A percentile compares a stretch with the other conserved stretches of the same genome.
phyloP scores from a whole-genome alignment of 2,113 vertebrate species.

The Macroglossus sobrinus region DNA sequence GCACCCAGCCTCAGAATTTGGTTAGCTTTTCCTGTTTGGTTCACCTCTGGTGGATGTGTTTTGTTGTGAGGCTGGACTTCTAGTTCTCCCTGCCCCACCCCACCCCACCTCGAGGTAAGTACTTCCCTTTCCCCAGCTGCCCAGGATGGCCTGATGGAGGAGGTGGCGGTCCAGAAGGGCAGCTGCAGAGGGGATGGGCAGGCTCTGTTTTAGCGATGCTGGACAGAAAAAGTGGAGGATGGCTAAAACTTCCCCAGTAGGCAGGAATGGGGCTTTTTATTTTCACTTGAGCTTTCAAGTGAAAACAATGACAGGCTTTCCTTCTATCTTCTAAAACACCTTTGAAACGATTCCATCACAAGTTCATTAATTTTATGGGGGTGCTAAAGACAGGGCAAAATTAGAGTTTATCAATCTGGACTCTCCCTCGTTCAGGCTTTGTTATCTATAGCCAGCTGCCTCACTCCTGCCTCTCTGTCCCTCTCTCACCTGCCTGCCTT shows the following conservation, averaged over 20 bases:
- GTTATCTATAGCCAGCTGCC: not conserved
- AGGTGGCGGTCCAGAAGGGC: not conserved
- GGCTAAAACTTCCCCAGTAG: not conserved
- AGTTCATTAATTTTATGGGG: slow-evolving; percentile 10
- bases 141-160: not conserved
- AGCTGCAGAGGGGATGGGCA: not conserved
- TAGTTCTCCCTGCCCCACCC: not conserved
- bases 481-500: not conserved
- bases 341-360: not conserved
- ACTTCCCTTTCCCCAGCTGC: not conserved
- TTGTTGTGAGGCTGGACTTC: not conserved
- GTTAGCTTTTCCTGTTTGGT: not conserved
- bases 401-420: not conserved
- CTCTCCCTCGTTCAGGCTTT: not conserved
- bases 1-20: not conserved
- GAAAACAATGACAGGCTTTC: slow-evolving; percentile 50
- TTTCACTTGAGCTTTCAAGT: not conserved
- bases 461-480: not conserved
- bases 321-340: slow-evolving; percentile 48
- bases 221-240: not conserved
- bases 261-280: slow-evolving; percentile 3
- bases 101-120: not conserved
- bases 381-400: not conserved
- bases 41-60: not conserved
- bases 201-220: not conserved